Conservation (phyloP, 2,797 vertebrate genomes). For the Cetoscarus ocellatus region DNA sequence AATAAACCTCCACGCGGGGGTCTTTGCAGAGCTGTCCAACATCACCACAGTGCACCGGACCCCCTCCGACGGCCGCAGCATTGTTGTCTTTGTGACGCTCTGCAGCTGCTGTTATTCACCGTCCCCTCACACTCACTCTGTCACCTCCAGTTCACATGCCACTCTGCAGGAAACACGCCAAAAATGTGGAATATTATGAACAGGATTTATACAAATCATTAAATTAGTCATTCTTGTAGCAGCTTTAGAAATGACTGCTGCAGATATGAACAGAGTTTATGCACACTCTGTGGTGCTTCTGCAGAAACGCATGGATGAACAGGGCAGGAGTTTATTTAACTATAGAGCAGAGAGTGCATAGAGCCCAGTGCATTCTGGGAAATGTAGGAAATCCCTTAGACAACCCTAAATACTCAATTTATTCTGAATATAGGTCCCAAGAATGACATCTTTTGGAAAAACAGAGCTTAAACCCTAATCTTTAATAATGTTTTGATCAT, state of each 20-base stretch:
- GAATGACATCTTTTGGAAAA: no score
- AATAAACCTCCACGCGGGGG: conserved; percentile 73
- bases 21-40: conserved; percentile 72
- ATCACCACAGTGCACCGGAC: conserved; percentile 51
- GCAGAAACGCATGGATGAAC: no score
- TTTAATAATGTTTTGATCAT: no score
- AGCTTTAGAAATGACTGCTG: no score
- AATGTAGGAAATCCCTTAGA: conserved; percentile 4
- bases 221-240: no score
- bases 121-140: conserved; percentile 37
- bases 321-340: neutral
- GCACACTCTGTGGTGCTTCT: no score
- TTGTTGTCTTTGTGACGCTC: conserved; percentile 81
- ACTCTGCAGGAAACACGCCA: neutral
- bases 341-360: neutral
- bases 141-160: conserved; percentile 48
- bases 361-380: conserved; percentile 7
- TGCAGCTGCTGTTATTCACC: conserved; percentile 78
- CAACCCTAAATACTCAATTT: no score
- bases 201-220: no score
- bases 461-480: no score
- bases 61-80: conserved; percentile 54
- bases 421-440: no score
- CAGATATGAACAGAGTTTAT: no score
- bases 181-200: neutral